Base-by-base conservation (phyloP, 2,888 invertebrate species). In the Protonemura montana region DNA sequence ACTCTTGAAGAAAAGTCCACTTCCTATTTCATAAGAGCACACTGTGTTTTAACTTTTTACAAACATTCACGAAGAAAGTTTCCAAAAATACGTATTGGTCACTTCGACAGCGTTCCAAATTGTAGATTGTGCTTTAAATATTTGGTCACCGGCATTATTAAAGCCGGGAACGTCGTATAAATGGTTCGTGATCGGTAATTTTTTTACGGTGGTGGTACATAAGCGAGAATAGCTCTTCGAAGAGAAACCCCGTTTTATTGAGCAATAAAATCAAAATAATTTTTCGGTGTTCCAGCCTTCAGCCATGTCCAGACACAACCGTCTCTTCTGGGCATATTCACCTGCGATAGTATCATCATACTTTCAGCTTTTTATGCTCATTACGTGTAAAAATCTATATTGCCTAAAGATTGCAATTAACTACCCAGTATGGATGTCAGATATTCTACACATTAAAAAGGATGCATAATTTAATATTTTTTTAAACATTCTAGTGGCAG, bases 381-480 rank as follows among this genome's bases (percentile, higher is more conserved):
- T 59, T 59, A 59, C 59, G 59, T 59, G 59, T 59, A 59, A 59
- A 59, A 59, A 59, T 59, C 59, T 59, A 59, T 59, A 59, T 59
- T 59, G 59, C 59, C 59, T 59, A 59, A 59, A 59, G 59, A 59
- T 21, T 21, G 59, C 59, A 59, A 59, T 59, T 59, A 59, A 59
- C 59, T 59, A 21, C 1, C 59, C 21, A 21, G 59, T 59, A 59
- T 59, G 59, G 59, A 59, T 59, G 59, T 59, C 59, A 59, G 59
- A 59, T 59, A 21, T 59, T 59, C 59, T 21, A 3, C 7, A 59
- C 59, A 59, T 59, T 59, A 59, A 59, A 59, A 41, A 21, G 1
- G 59, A 59, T 10, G 59, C 59, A 59, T 59, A 59, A 59, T 59
- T 59, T 59, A 59, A 59, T 2, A 59, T 59, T 59, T 59, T 21